Evolutionary conservation across 2,113 vertebrate species (phyloP), one percentile per base, ranked within the genome.

Genomic region (Plectropomus leopardus): DNA sequence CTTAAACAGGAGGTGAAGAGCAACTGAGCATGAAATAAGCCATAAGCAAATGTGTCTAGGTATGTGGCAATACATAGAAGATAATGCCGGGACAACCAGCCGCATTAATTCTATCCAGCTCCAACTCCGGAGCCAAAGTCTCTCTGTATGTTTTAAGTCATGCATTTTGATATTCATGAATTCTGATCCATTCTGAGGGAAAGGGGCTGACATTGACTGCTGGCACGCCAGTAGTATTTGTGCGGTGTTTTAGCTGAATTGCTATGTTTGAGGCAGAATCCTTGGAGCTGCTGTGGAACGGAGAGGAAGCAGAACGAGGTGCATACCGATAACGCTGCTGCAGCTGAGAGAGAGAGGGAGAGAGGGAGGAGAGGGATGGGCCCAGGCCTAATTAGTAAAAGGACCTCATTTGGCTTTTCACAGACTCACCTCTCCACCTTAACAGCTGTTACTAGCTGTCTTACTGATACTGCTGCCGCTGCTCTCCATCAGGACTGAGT

Each of bases 241-340:
- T 84, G 72, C 23, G 24, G 50, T 66, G 72, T 89, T 84, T 88
- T 77, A 84, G 73, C 67, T 83, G 80, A 90, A 87, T 87, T 86
- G 81, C 82, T 72, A 45, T 67, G 88, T 93, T 87, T 67, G 87
- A 91, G 87, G 83, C 80, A 76, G 82, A 87, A 84, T 80, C 84
- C 84, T 91, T 59, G 68, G 78, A 86, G 85, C 86, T 81, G 85
- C 84, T 65, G 83, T 84, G 68, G 66, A 86, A 80, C 51, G n/a
- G 78, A 79, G 83, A 87, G 88, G 88, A 88, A 83, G 87, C 80
- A 85, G 90, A 88, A 82, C 32, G 84, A 77, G 80, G 85, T 84
- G 90, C 87, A 92, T 90, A 92, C 90, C 74, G 88, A 93, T 92
- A 89, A 86, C 26, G 34, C 72, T 70, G 83, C 86, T 81, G 89